Conservation (phyloP, 1,140 invertebrate species). For the Bombyx mandarina region DNA sequence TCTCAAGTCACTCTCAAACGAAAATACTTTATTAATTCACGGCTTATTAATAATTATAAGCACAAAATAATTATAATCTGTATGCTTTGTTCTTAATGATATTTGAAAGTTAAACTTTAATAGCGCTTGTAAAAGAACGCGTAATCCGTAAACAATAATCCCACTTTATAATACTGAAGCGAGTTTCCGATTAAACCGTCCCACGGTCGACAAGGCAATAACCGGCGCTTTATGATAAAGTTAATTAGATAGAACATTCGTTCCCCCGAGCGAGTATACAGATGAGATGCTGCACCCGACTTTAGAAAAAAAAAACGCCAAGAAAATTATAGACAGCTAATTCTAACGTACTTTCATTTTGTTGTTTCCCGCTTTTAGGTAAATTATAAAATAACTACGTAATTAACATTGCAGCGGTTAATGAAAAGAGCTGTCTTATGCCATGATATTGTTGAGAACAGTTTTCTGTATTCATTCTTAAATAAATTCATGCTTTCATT, state of each 20-base stretch:
- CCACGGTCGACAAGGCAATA: slow-evolving; percentile 47
- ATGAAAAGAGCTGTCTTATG: background rate
- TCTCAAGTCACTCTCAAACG: no score
- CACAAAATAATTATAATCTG: no score
- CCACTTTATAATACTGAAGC: slow-evolving; percentile 24
- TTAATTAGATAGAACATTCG: slow-evolving; percentile 64
- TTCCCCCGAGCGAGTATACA: slow-evolving; percentile 49
- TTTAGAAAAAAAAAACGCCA: slow-evolving; percentile 23
- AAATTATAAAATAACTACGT: background rate
- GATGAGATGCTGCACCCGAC: slow-evolving; percentile 32
- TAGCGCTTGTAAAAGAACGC: background rate
- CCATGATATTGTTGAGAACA: no score
- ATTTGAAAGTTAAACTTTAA: background rate
- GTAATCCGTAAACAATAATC: slow-evolving; percentile 11
- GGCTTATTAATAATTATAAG: no score
- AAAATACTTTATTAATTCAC: no score
- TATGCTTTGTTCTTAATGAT: no score
- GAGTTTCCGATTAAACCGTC: slow-evolving; percentile 40
- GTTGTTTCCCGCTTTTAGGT: background rate
- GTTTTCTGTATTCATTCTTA: no score
- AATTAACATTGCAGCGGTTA: background rate
- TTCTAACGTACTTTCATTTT: background rate
- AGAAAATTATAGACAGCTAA: slow-evolving; percentile 22
- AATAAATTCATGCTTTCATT: no score
- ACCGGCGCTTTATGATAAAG: slow-evolving; percentile 59